These are phyloP conservation scores for Gymnothorax javanicus DNA, from an alignment of 2,797 vertebrate species.

Conservation along the genomic window DNA sequence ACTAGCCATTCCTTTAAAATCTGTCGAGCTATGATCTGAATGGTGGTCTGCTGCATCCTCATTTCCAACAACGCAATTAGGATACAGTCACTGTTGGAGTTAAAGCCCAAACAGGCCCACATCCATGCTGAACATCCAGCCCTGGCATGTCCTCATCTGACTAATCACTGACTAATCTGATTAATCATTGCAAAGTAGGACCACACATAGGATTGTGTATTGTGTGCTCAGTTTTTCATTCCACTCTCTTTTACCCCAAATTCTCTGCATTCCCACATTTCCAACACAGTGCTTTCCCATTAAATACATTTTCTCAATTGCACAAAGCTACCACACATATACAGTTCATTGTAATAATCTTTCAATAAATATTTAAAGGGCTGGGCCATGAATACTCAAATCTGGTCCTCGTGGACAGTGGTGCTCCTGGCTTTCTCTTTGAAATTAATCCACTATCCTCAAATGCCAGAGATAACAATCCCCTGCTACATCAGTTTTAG, in stretches of 20 bases:
- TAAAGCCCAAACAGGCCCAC: neutral
- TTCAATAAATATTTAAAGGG: neutral
- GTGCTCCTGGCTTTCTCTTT: neutral
- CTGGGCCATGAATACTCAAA: neutral
- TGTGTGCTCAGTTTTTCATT: neutral
- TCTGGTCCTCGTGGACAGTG: no score
- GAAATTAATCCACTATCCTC: no score
- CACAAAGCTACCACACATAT: neutral
- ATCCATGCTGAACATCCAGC: neutral
- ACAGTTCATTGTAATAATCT: neutral
- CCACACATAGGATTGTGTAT: neutral
- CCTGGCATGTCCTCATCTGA: neutral
- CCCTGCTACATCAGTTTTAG: neutral
- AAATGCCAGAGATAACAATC: neutral
- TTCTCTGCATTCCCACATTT: neutral
- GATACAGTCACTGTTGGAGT: neutral
- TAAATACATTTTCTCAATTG: neutral
- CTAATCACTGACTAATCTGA: neutral
- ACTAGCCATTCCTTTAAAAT: neutral
- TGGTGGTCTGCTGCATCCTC: neutral
- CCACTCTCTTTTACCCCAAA: neutral
- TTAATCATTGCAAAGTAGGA: neutral
- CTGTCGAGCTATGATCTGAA: conserved; percentile 8
- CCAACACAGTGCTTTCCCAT: neutral
- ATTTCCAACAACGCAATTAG: neutral